Percentiles rank a stretch among this genome's conserved stretches.
These are phyloP conservation scores for Dicyrtomina minuta DNA, from an alignment of 2,888 invertebrate genomes.

Conservation along the genomic window DNA sequence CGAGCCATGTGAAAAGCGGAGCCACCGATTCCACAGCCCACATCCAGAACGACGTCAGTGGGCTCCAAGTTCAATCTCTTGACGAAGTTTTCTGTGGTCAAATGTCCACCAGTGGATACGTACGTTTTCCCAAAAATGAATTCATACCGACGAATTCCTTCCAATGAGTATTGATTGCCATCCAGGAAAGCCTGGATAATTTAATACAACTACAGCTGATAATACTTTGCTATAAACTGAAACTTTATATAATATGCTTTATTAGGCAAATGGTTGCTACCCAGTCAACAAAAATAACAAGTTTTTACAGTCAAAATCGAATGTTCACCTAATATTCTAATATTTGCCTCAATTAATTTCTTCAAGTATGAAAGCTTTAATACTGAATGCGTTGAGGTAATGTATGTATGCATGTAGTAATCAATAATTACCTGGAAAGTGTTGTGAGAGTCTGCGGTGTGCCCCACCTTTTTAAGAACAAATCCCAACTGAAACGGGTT, in stretches of 20 bases:
- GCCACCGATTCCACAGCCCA: constrained; percentile 62
- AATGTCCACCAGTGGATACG: constrained; percentile 61
- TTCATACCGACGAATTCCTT: constrained; percentile 62
- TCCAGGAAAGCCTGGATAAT: constrained; percentile 61
- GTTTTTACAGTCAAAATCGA: too few species aligned
- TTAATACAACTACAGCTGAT: neutral
- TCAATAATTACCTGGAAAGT: constrained; percentile 48
- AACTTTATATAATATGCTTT: neutral
- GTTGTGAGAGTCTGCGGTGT: constrained; percentile 49
- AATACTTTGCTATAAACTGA: neutral
- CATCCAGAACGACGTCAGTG: constrained; percentile 61
- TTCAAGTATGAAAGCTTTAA: too few species aligned
- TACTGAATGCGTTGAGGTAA: too few species aligned
- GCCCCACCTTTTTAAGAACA: constrained; percentile 56
- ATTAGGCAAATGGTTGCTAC: neutral
- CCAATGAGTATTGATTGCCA: constrained; percentile 60
- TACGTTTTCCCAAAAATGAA: constrained; percentile 63
- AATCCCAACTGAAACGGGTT: constrained; percentile 55
- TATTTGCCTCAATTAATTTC: too few species aligned
- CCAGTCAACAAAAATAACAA: too few species aligned
- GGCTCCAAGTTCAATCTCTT: constrained; percentile 57
- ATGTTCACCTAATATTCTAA: too few species aligned
- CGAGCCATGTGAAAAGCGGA: constrained; percentile 61
- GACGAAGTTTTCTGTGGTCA: constrained; percentile 60
- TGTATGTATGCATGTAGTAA: neutral